A percentile compares a stretch with the other conserved stretches of the same genome.
These are phyloP conservation scores for Ophthalmolycus amberensis DNA, from an alignment of 2,113 vertebrate species.

Conservation along the genomic window DNA sequence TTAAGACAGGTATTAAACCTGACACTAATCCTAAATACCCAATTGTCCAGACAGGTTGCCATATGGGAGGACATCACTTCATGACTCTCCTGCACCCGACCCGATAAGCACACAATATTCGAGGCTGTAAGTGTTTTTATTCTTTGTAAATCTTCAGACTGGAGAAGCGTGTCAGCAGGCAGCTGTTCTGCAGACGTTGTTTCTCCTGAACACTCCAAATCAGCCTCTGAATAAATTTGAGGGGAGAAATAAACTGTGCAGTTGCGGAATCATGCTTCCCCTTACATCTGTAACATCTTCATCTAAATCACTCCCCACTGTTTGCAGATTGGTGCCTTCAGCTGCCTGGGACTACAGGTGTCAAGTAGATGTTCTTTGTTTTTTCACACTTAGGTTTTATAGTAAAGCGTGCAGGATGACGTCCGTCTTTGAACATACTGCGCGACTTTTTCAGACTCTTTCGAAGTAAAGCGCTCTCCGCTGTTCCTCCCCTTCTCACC, in stretches of 20 bases:
- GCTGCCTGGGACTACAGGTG: not conserved
- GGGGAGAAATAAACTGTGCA: not conserved
- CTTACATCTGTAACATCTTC: not conserved
- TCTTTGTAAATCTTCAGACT: too few species aligned
- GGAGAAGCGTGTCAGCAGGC: too few species aligned
- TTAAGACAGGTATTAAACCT: not conserved
- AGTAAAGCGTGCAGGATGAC: not conserved
- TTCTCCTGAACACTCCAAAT: not conserved
- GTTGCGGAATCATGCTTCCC: not conserved
- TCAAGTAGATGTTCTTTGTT: too few species aligned
- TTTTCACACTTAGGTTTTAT: not conserved
- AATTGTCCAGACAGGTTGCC: not conserved
- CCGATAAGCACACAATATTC: not conserved
- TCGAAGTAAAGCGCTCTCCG: not conserved
- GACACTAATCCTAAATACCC: not conserved
- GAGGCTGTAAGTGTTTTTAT: too few species aligned
- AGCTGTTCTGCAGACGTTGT: not conserved
- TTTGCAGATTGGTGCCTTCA: not conserved
- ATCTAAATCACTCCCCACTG: not conserved
- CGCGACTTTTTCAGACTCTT: not conserved
- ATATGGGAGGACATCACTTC: not conserved
- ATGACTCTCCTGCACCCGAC: not conserved
- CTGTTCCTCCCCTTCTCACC: constrained; percentile 79
- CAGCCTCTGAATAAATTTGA: not conserved
- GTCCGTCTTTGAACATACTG: not conserved